A percentile compares a stretch with the other conserved stretches of the same genome.
These are phyloP conservation scores for Osmerus eperlanus DNA, from an alignment of 2,113 vertebrate species.

Conservation along the genomic window DNA sequence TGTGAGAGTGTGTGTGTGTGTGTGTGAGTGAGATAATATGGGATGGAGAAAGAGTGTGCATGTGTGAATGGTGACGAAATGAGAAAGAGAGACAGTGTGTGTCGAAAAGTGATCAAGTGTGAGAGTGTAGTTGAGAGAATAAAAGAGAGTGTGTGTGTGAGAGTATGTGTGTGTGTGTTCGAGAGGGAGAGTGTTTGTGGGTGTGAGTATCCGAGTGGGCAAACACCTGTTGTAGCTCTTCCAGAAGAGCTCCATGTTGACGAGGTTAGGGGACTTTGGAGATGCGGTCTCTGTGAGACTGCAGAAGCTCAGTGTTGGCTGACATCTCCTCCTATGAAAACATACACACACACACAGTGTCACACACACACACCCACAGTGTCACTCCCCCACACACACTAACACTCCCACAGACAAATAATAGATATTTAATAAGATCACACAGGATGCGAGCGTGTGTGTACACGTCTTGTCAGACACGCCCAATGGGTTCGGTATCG, in stretches of 20 bases:
- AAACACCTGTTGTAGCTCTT: slow-evolving; percentile 81
- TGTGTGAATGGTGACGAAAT: background rate
- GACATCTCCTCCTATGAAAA: slow-evolving; percentile 76
- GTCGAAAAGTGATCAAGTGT: too few relatives aligned
- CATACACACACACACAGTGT: background rate
- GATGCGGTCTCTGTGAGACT: slow-evolving; percentile 78
- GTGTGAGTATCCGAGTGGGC: background rate
- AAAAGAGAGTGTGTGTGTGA: background rate
- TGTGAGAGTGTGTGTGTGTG: background rate
- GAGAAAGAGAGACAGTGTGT: too few relatives aligned
- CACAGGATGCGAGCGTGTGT: too few relatives aligned
- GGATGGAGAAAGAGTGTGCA: background rate
- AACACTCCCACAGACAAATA: background rate
- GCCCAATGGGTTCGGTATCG: background rate
- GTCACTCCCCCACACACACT: background rate
- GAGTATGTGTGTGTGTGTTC: background rate
- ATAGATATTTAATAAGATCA: too few relatives aligned
- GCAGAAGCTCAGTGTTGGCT: slow-evolving; percentile 77
- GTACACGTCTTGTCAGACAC: too few relatives aligned
- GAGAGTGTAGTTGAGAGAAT: background rate
- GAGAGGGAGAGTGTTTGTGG: slow-evolving; percentile 1
- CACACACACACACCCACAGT: background rate
- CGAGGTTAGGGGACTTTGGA: slow-evolving; percentile 72
- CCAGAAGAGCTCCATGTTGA: slow-evolving; percentile 86
- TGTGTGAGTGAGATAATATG: background rate